A percentile compares a stretch with the other conserved stretches of the same genome.
These are phyloP conservation scores for Syndactyla subalaris DNA, from an alignment of 2,797 vertebrate genomes.

Conservation along the genomic window DNA sequence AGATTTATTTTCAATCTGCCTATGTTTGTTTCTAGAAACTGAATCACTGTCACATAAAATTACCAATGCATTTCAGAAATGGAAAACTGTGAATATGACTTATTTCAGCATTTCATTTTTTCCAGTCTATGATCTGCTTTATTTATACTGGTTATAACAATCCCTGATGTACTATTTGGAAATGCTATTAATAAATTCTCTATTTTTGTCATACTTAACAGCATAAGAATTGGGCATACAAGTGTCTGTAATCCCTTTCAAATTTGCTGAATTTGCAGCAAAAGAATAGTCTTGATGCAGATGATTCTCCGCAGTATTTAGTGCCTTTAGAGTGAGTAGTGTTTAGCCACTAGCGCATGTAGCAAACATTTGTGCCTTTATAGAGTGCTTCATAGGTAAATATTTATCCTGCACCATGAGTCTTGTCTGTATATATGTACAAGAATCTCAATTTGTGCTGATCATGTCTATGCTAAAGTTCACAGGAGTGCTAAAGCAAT, in stretches of 20 bases:
- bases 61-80: background rate
- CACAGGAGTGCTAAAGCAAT: constrained; percentile 58
- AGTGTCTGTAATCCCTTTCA: constrained; percentile 14
- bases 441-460: constrained; percentile 28
- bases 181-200: constrained; percentile 46
- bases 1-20: constrained; percentile 27
- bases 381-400: constrained; percentile 58
- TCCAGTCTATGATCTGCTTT: constrained; percentile 21
- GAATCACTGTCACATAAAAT: background rate
- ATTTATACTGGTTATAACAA: constrained; percentile 43
- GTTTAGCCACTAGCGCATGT: constrained; percentile 47
- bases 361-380: constrained; percentile 44
- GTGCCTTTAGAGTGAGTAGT: constrained; percentile 44
- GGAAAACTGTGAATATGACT: constrained; percentile 2
- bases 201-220: constrained; percentile 23
- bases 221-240: background rate
- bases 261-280: constrained; percentile 57
- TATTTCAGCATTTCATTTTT: constrained; percentile 46
- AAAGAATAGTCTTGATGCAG: constrained; percentile 16
- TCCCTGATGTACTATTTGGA: background rate
- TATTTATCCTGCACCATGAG: constrained; percentile 49
- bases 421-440: constrained; percentile 62
- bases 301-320: constrained; percentile 19
- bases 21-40: background rate
- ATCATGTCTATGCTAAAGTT: constrained; percentile 77